Evolutionary conservation across 2,113 vertebrate genomes (phyloP).

Genomic region (Alectura lathami): DNA sequence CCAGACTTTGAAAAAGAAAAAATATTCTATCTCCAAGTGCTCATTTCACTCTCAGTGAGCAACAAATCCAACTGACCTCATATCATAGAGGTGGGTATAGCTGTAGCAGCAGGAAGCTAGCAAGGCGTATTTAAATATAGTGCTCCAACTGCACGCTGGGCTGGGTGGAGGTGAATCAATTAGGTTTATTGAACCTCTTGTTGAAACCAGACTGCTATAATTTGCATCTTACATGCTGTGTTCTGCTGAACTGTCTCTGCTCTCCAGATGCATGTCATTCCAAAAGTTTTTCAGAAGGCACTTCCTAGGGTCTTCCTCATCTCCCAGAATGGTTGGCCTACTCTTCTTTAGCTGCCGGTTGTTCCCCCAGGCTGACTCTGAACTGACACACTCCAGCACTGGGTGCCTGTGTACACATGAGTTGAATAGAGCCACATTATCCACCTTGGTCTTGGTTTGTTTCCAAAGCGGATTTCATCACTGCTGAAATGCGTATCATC

Average conservation of each 20-base stretch:
- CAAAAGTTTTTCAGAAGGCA: background rate
- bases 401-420: rapidly evolving
- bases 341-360: background rate
- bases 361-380: background rate
- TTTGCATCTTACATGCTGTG: background rate
- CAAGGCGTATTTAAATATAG: background rate
- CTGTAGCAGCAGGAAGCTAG: background rate
- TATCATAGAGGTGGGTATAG: background rate
- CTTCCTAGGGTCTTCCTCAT: background rate
- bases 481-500: background rate
- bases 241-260: background rate
- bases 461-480: background rate
- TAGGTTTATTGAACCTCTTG: background rate
- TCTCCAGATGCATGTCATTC: background rate
- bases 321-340: background rate
- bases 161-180: background rate
- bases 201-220: background rate
- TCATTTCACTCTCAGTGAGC: background rate
- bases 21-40: background rate
- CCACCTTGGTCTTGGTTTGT: background rate
- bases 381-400: rapidly evolving
- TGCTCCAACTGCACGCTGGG: background rate
- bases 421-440: background rate
- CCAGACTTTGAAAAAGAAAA: background rate
- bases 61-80: background rate